These are phyloP conservation scores for Caradrina clavipalpis DNA, from an alignment of 2,888 invertebrate genomes.

Conservation along the genomic window DNA sequence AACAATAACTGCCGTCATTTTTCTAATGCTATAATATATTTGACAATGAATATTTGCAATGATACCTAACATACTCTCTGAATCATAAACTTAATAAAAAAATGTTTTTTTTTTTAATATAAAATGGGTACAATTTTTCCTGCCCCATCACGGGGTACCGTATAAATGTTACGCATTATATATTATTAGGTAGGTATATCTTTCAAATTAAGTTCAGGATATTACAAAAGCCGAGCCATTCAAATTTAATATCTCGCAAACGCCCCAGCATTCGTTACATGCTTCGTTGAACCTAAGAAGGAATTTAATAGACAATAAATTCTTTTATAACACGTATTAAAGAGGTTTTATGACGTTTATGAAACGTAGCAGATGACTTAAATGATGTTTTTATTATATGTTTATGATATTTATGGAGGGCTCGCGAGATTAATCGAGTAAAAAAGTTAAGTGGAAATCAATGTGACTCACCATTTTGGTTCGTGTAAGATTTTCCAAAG, in stretches of 20 bases:
- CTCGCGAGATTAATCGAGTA: neutral
- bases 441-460: slow-evolving; percentile 3
- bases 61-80: too few relatives aligned
- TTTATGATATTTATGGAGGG: slow-evolving; percentile 37
- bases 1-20: too few relatives aligned
- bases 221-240: slow-evolving; percentile 45
- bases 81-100: too few relatives aligned
- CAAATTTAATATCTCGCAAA: slow-evolving; percentile 54
- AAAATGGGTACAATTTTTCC: too few relatives aligned
- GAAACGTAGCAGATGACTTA: slow-evolving; percentile 41
- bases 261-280: slow-evolving; percentile 45
- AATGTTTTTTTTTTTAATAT: too few relatives aligned
- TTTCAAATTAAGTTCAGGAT: slow-evolving; percentile 43
- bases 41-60: too few relatives aligned
- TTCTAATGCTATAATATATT: too few relatives aligned
- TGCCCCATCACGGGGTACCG: too few relatives aligned
- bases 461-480: neutral
- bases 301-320: slow-evolving; percentile 57
- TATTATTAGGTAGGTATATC: neutral
- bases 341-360: slow-evolving; percentile 51
- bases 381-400: slow-evolving; percentile 47
- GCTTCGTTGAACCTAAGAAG: slow-evolving; percentile 55
- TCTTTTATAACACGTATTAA: slow-evolving; percentile 41
- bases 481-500: neutral
- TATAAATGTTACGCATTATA: too few relatives aligned